Conservation (phyloP, 2,888 invertebrate species). For the Nomada flava region DNA sequence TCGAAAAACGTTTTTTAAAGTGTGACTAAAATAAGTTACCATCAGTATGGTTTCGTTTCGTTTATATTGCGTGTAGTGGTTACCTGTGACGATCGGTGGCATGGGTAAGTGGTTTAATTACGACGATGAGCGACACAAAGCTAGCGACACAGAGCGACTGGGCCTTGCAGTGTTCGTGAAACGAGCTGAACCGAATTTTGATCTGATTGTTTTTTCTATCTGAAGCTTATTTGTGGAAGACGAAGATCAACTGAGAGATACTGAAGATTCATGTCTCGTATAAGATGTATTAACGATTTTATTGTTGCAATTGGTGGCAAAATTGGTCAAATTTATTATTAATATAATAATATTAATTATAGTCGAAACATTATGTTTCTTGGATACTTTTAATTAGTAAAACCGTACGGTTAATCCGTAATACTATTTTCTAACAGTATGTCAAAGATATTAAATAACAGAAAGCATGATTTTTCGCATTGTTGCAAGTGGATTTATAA, state of each 20-base stretch:
- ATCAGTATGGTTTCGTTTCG: background rate
- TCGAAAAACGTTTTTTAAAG: background rate
- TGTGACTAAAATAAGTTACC: background rate
- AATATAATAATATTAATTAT: too few relatives aligned
- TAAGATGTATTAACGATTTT: too few relatives aligned
- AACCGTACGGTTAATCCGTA: too few relatives aligned
- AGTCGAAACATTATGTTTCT: too few relatives aligned
- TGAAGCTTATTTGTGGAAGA: background rate
- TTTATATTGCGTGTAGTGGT: background rate
- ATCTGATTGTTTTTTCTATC: background rate
- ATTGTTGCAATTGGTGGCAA: too few relatives aligned
- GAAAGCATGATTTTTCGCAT: too few relatives aligned
- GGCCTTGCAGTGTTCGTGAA: background rate
- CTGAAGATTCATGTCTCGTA: background rate
- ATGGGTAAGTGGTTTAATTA: slow-evolving; percentile 12
- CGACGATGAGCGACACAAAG: slow-evolving; percentile 5
- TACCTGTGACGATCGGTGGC: background rate
- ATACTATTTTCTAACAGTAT: too few relatives aligned
- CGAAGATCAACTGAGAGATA: background rate
- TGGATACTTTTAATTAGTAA: too few relatives aligned
- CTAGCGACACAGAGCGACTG: background rate
- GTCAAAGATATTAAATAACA: too few relatives aligned
- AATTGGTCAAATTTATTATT: too few relatives aligned
- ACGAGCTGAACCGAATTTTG: background rate
- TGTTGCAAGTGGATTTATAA: too few relatives aligned